phyloP scores from a whole-genome alignment of 2,797 vertebrate species.

The Botia kubotai region DNA sequence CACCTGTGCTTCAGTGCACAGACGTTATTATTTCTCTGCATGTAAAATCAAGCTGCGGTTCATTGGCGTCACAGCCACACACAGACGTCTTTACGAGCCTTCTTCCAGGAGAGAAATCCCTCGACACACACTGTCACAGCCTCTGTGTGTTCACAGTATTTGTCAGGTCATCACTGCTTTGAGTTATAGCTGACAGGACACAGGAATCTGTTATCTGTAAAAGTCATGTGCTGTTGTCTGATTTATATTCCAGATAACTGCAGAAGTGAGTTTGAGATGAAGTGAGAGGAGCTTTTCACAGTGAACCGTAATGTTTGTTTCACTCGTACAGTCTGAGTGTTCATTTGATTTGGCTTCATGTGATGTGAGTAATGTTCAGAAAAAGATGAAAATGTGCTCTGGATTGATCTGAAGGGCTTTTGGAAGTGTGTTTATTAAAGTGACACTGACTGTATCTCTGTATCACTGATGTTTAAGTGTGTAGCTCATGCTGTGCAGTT shows the following conservation, averaged over 20 bases:
- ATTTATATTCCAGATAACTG: constrained; percentile 46
- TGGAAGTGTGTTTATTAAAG: too few species aligned
- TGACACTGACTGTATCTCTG: too few species aligned
- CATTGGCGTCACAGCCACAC: constrained; percentile 43
- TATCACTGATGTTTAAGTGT: too few species aligned
- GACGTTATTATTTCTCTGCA: not conserved
- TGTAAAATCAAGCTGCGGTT: constrained; percentile 27
- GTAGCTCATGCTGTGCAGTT: too few species aligned
- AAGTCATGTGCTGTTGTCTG: constrained; percentile 44
- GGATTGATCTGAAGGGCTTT: too few species aligned
- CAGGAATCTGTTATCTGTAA: constrained; percentile 48
- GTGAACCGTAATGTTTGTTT: not conserved
- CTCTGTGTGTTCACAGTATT: constrained; percentile 53
- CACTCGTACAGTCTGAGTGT: not conserved
- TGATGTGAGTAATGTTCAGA: too few species aligned
- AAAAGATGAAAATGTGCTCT: too few species aligned
- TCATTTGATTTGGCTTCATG: too few species aligned
- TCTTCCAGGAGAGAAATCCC: constrained; percentile 37
- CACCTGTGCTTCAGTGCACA: constrained; percentile 2
- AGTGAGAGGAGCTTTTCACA: too few species aligned
- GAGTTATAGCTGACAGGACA: constrained; percentile 54
- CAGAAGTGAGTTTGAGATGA: not conserved
- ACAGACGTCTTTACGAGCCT: constrained; percentile 48
- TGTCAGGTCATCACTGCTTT: constrained; percentile 54
- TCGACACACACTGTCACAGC: constrained; percentile 56